A percentile compares a stretch with the other conserved stretches of the same genome.
phyloP scores from a whole-genome alignment of 2,113 vertebrate species.

The Mirounga angustirostris region DNA sequence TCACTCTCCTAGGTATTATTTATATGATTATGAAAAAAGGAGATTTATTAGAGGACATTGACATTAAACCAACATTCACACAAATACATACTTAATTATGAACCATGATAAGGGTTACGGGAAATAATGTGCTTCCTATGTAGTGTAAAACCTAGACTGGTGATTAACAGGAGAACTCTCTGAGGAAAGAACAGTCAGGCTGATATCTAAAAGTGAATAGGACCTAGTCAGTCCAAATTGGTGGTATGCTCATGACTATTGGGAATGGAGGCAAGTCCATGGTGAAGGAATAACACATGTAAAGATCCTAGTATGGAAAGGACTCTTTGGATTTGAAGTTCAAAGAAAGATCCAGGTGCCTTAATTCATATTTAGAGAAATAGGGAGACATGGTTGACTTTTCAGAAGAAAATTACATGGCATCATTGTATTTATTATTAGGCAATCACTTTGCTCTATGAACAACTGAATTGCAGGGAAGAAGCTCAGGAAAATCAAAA shows the following conservation, averaged over 20 bases:
- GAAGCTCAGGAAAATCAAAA: background rate
- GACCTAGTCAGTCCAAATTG: background rate
- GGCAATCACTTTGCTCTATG: background rate
- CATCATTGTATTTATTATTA: background rate
- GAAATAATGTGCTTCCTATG: background rate
- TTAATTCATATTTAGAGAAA: background rate
- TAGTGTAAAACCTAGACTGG: background rate
- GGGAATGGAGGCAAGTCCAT: background rate
- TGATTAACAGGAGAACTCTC: background rate
- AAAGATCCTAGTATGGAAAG: background rate
- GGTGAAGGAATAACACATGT: background rate
- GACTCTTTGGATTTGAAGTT: background rate
- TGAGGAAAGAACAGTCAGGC: background rate
- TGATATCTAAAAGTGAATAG: background rate
- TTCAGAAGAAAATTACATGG: background rate
- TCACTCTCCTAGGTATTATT: background rate
- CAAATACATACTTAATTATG: background rate
- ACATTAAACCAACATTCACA: background rate
- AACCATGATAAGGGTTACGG: background rate
- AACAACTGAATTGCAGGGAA: background rate
- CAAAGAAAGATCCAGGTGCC: background rate
- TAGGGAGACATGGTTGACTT: background rate
- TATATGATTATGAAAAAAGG: background rate
- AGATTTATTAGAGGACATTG: background rate
- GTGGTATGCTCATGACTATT: background rate